phyloP scores from a whole-genome alignment of 2,888 invertebrate species.

The Proisotoma minuta region DNA sequence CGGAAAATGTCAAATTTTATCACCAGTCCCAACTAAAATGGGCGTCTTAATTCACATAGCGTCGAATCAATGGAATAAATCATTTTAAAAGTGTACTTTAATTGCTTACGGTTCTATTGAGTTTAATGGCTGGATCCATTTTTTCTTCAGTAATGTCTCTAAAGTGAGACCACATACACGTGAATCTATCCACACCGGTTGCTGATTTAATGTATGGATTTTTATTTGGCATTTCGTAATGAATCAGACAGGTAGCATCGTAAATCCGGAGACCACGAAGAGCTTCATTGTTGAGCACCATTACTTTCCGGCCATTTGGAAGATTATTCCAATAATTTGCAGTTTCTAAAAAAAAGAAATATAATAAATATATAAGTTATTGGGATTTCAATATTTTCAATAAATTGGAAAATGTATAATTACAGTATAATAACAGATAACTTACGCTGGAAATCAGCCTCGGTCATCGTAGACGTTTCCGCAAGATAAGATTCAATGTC shows the following conservation, averaged over 20 bases:
- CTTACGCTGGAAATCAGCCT: not conserved
- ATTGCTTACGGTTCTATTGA: not conserved
- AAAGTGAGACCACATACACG: slow-evolving; percentile 9
- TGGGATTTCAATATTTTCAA: too few relatives aligned
- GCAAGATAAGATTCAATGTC: not conserved
- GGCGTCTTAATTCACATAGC: too few relatives aligned
- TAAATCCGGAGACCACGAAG: slow-evolving; percentile 13
- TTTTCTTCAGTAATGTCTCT: slow-evolving; percentile 6
- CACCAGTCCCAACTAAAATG: too few relatives aligned
- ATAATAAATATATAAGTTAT: not conserved
- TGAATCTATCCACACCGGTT: slow-evolving; percentile 4
- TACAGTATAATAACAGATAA: not conserved
- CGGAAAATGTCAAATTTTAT: too few relatives aligned
- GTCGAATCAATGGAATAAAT: too few relatives aligned
- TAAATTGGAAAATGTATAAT: too few relatives aligned
- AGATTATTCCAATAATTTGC: not conserved
- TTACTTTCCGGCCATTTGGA: not conserved
- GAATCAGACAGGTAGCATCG: slow-evolving; percentile 14
- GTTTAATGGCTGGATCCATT: not conserved
- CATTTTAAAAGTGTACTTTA: too few relatives aligned
- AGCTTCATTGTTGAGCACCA: slow-evolving; percentile 17
- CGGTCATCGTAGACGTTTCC: slow-evolving; percentile 8
- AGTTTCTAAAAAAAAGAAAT: not conserved
- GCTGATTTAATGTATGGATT: not conserved
- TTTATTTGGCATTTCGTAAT: slow-evolving; percentile 14